Percentiles rank a stretch among this genome's conserved stretches.
phyloP scores from a whole-genome alignment of 2,888 invertebrate species.

The Heliconius ethilla region DNA sequence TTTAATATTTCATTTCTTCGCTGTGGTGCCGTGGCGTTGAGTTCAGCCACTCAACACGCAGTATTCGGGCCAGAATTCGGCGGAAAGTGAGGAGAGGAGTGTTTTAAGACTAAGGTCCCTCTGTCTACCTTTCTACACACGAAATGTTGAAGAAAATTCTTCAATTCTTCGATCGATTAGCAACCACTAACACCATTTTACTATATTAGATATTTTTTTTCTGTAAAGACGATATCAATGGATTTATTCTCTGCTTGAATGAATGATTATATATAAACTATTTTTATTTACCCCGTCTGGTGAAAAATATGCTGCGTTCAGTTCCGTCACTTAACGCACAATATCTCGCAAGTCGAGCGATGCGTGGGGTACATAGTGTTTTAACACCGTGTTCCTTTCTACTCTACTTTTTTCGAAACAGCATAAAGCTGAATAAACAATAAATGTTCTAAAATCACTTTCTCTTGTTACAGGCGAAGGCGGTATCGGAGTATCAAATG shows the following conservation, averaged over 20 bases:
- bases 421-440: background rate
- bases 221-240: too few species aligned
- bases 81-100: too few species aligned
- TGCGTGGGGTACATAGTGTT: background rate
- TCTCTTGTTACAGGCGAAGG: constrained; percentile 85
- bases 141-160: too few species aligned
- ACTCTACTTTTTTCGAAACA: background rate
- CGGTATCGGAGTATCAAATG: constrained; percentile 93
- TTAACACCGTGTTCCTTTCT: background rate
- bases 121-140: too few species aligned
- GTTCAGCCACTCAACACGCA: background rate
- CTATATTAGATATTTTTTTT: too few species aligned
- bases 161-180: too few species aligned
- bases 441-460: background rate
- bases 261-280: too few species aligned
- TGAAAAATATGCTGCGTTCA: background rate
- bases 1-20: background rate
- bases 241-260: too few species aligned
- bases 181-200: too few species aligned
- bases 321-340: background rate
- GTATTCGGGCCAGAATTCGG: too few species aligned
- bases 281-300: background rate
- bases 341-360: background rate
- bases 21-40: background rate
- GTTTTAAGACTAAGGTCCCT: background rate